A percentile compares a stretch with the other conserved stretches of the same genome.
phyloP scores from a whole-genome alignment of 2,888 invertebrate genomes.

The Dynastes hyllus region DNA sequence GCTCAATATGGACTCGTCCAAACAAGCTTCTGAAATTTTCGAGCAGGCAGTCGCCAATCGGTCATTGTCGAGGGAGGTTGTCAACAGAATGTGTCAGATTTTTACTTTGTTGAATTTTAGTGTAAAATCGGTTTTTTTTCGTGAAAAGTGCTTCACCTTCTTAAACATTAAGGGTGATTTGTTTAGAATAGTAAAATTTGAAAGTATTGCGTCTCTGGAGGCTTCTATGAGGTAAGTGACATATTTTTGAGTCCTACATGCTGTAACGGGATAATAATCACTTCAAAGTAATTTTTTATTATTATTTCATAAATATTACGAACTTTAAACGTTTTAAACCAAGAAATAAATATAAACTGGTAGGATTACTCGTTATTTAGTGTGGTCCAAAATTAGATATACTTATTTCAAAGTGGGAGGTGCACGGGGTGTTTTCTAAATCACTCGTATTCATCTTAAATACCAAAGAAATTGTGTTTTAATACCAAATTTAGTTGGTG shows the following conservation, averaged over 20 bases:
- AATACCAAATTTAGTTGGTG: constrained; percentile 68
- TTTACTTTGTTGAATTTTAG: constrained; percentile 69
- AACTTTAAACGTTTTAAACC: constrained; percentile 50
- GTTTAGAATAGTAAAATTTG: constrained; percentile 62
- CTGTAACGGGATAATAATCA: constrained; percentile 45
- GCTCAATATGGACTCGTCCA: constrained; percentile 71
- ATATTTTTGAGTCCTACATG: constrained; percentile 65
- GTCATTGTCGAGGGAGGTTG: constrained; percentile 69
- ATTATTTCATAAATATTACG: constrained; percentile 27
- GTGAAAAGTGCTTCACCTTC: constrained; percentile 64
- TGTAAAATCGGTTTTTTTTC: constrained; percentile 66
- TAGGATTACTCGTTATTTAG: constrained; percentile 48
- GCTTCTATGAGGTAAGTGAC: constrained; percentile 70
- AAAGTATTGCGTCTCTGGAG: constrained; percentile 62
- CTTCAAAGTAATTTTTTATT: neutral
- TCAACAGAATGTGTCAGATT: constrained; percentile 72
- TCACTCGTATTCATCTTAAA: constrained; percentile 49
- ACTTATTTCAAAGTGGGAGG: constrained; percentile 66
- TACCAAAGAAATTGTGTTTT: constrained; percentile 58
- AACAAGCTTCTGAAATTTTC: constrained; percentile 71
- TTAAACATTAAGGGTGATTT: constrained; percentile 63
- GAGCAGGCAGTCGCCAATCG: constrained; percentile 71
- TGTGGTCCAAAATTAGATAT: constrained; percentile 67
- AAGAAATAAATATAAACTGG: constrained; percentile 43
- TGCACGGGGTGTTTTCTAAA: constrained; percentile 55